Base-by-base conservation (phyloP, 2,888 invertebrate genomes). In the Melikaiella ostensackeni region DNA sequence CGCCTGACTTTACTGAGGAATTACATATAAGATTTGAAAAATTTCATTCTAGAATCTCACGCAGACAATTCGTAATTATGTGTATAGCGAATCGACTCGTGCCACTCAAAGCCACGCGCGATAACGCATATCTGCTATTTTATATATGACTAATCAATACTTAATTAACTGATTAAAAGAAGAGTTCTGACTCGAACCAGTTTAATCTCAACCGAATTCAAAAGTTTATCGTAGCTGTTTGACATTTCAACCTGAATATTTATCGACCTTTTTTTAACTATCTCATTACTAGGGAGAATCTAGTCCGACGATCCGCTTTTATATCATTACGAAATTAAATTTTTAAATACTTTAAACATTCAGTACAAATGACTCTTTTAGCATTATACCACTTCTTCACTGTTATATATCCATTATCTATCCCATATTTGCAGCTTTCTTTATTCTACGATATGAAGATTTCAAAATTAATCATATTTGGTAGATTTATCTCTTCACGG, bases 21-120 rank as follows among this genome's bases (percentile, higher is more conserved):
- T 50, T 50, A n/a, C n/a, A n/a, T n/a, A 21, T 21, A 21, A 2
- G 50, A 9, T 21, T 55, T 55, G n/a, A 21, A 55, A 55, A 16
- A 42, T 55, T 55, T 21, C 50, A 55, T 55, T 55, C 50, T 55
- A 21, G 50, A 55, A 55, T 55, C 50, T 55, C n/a, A 21, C 50
- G n/a, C 50, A 55, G 50, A 55, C 50, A 55, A 21, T 9, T 21
- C 9, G 21, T 55, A 55, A 55, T 9, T 3, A 55, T 55, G 21
- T 9, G 21, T 55, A 21, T 21, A 55, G 9, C 8, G 21, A 55
- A 55, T 21, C 3, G 50, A 55, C 50, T n/a, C 21, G 50, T 55
- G 50, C 50, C 50, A 21, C 50, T 55, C 21, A 21, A 55, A 55
- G 50, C 50, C 50, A 55, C 50, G 50, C 21, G 50, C 21, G 50